Conservation (phyloP, 1,140 invertebrate species). For the Zaprionus inermis region DNA sequence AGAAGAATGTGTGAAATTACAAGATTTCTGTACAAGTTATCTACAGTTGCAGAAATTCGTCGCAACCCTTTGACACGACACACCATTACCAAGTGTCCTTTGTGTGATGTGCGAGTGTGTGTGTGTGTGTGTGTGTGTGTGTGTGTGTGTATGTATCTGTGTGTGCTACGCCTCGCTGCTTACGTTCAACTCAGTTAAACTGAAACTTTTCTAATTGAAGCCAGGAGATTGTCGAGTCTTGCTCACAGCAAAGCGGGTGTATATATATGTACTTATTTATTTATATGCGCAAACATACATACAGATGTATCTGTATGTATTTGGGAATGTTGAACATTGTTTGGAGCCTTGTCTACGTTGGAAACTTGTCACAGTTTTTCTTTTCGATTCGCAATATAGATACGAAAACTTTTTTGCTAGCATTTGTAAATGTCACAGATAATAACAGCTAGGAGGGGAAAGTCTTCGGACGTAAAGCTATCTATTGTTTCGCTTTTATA, state of each 20-base stretch:
- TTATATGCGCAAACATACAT: neutral
- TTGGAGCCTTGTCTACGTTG: constrained; percentile 4
- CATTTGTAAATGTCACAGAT: neutral
- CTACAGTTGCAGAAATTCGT: constrained; percentile 22
- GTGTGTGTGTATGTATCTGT: neutral
- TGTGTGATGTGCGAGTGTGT: neutral
- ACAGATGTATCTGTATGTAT: neutral
- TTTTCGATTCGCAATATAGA: constrained; percentile 23
- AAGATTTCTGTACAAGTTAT: constrained; percentile 3
- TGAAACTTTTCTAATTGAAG: constrained; percentile 74
- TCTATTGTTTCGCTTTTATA: neutral
- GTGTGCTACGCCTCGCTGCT: constrained; percentile 2
- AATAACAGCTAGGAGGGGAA: neutral
- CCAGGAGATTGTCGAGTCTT: constrained; percentile 58
- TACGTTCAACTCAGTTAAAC: constrained; percentile 39
- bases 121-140: neutral
- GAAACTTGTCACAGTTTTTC: constrained; percentile 22
- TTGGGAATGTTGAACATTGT: neutral
- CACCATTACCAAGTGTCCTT: constrained; percentile 16
- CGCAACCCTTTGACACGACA: constrained; percentile 19
- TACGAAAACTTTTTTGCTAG: constrained; percentile 14
- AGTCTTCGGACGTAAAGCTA: neutral
- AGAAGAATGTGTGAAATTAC: constrained; percentile 26
- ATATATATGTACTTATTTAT: constrained; percentile 26
- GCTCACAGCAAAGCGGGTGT: constrained; percentile 18